Percentiles rank a stretch among this genome's conserved stretches.
phyloP scores from a whole-genome alignment of 2,888 invertebrate species.

The Lasioglossum vierecki region DNA sequence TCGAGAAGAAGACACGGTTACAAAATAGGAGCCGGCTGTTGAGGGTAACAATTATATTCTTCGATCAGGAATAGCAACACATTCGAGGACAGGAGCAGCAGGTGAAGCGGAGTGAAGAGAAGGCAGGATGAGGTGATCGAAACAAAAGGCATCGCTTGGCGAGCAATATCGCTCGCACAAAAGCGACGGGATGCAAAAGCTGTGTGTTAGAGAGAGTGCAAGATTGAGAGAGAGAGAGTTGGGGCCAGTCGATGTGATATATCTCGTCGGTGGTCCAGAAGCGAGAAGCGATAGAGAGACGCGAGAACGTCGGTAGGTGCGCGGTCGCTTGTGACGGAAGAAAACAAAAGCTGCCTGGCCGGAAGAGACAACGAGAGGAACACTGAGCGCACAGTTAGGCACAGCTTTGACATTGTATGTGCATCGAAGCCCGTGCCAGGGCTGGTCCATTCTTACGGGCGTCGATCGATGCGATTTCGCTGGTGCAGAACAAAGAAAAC shows the following conservation, averaged over 20 bases:
- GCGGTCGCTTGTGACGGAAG: not conserved
- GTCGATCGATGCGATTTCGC: conserved; percentile 56
- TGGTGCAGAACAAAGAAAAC: not conserved
- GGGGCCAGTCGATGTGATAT: not conserved
- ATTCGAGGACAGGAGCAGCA: not conserved
- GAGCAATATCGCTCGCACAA: conserved; percentile 13
- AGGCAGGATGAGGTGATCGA: not conserved
- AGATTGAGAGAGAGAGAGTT: not conserved
- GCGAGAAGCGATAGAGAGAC: not conserved
- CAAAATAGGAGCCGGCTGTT: not conserved
- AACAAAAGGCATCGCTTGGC: not conserved
- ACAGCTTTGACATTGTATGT: not conserved
- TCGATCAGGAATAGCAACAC: not conserved
- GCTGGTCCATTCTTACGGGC: conserved; percentile 56
- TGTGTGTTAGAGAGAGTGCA: not conserved
- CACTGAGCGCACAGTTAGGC: not conserved
- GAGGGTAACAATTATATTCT: conserved; percentile 5
- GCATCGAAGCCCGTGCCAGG: conserved; percentile 68
- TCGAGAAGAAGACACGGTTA: not conserved
- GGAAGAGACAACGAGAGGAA: conserved; percentile 19
- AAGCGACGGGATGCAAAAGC: not conserved
- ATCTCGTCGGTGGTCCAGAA: too few relatives aligned
- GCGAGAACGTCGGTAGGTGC: not conserved
- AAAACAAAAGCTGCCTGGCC: conserved; percentile 16
- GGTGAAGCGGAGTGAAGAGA: not conserved